Conservation (phyloP, 2,888 invertebrate species). For the Drymonia ruficornis region DNA sequence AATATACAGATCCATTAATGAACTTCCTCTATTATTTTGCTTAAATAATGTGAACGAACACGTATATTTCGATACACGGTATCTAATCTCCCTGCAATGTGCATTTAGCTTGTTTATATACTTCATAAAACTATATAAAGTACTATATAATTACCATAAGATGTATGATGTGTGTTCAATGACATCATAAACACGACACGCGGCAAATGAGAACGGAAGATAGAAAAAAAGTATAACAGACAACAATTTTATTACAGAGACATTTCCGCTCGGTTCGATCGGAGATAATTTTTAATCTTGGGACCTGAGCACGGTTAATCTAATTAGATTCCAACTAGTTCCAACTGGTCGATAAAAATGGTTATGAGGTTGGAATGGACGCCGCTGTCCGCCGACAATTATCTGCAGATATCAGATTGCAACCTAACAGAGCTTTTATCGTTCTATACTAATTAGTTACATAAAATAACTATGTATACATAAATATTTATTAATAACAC, state of each 20-base stretch:
- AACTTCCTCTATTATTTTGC: constrained; percentile 36
- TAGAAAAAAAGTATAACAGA: constrained; percentile 61
- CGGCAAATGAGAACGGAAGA: constrained; percentile 65
- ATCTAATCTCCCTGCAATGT: no score
- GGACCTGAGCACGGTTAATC: constrained; percentile 59
- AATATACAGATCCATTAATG: constrained; percentile 66
- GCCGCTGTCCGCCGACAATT: constrained; percentile 54
- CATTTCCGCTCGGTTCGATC: constrained; percentile 67
- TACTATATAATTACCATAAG: background rate
- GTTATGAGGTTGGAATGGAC: constrained; percentile 55
- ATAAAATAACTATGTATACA: background rate
- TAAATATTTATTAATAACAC: background rate
- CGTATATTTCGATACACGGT: background rate
- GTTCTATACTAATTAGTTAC: constrained; percentile 27
- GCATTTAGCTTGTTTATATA: background rate
- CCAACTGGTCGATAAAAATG: constrained; percentile 60
- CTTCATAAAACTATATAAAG: background rate
- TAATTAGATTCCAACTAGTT: constrained; percentile 65
- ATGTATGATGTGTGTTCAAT: constrained; percentile 47
- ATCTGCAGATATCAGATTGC: constrained; percentile 54
- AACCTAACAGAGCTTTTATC: constrained; percentile 44
- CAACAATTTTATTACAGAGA: constrained; percentile 68
- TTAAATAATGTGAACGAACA: constrained; percentile 4
- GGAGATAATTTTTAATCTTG: constrained; percentile 66
- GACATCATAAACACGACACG: constrained; percentile 56